Base-by-base conservation (phyloP, 1,140 invertebrate genomes). In the Dreissena rostriformis region DNA sequence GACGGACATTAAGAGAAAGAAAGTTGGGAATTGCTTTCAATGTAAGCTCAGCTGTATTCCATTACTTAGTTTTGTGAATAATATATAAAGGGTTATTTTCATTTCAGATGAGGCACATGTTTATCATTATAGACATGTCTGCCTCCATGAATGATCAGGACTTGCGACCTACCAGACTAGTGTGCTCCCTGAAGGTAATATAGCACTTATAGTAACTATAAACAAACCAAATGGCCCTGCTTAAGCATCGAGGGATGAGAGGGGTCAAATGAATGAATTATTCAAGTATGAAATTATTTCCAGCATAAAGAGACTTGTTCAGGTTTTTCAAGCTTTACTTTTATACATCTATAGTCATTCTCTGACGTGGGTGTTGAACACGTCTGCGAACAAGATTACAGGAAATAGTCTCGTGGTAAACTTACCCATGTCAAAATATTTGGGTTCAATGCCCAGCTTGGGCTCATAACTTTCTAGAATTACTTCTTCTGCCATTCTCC, bases 141-240 rank as follows among this genome's bases (percentile, higher is more conserved):
- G 96, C 97, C 90, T 95, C 97, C 29, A 99, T 99, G 98, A 95
- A 95, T 26, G 96, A 97, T 89, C 97, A 98, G 91, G 98, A 99
- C 94, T 94, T 99, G 19, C 99, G 98, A 93, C 98, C 98, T 29
- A 98, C 97, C n/a, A 94, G 98, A 86, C 96, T 99, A 85, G 88
- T 97, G 0, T 98, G 97, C 89, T 96, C 97, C 19, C 90, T 98
- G 7, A 99, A 98, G 95, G 97, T 98, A 89, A 24, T 11, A 39
- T 39, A 39, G 8, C 39, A 2, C 8, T 39, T 39, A 24, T 19
- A 53, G 39, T n/a, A 83, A n/a, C 52, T 39, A 82, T 15, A 29
- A 26, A 26, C 53, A 55, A 24, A n/a, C 29, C 12, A 19, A 12
- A 29, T 29, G 8, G 15, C 17, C 29, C 1, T 2, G 24, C 14